Base-by-base conservation (phyloP, 2,888 invertebrate species). In the Hemaris fuciformis region DNA sequence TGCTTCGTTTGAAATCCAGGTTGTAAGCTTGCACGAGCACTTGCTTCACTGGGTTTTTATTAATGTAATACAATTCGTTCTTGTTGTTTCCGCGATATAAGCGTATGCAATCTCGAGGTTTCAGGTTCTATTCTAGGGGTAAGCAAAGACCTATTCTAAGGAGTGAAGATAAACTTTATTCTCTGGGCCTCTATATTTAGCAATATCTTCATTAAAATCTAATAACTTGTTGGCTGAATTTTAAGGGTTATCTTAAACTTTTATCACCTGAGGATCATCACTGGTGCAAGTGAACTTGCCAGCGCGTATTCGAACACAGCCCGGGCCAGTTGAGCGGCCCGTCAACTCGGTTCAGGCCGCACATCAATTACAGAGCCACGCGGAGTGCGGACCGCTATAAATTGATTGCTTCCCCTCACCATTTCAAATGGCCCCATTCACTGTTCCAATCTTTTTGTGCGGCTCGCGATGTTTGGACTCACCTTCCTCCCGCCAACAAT, bases 371-470 rank as follows among this genome's bases (percentile, higher is more conserved):
- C 82, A 65, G 69, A 71, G 72, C 77, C 76, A 75, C 75, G 77
- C 78, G 76, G 73, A 70, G 82, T 83, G 83, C 85, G 76, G 73
- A 70, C 83, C 83, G 83, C 85, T 84, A 83, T 83, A 83, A 88
- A 88, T 87, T 87, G 87, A 87, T 85, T 81, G 83, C 84, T 83
- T 85, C 84, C 80, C 70, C 81, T 75, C 76, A 65, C 73, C 70
- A 72, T 69, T 69, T 66, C 75, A 73, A 79, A 76, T 77, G 77
- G 72, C 74, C 76, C 72, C 73, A 74, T 77, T 77, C 73, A 73
- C 68, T 70, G 69, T 67, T 66, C 62, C 65, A 68, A 69, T 72
- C 74, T 72, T 72, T 41, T 60, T 38, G 34, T 48, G 45, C 23
- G n/a, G 34, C 31, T 34, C 48, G 48, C 60, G 38, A 10, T 53